phyloP scores from a whole-genome alignment of 2,113 vertebrate genomes.

The Empidonax traillii region DNA sequence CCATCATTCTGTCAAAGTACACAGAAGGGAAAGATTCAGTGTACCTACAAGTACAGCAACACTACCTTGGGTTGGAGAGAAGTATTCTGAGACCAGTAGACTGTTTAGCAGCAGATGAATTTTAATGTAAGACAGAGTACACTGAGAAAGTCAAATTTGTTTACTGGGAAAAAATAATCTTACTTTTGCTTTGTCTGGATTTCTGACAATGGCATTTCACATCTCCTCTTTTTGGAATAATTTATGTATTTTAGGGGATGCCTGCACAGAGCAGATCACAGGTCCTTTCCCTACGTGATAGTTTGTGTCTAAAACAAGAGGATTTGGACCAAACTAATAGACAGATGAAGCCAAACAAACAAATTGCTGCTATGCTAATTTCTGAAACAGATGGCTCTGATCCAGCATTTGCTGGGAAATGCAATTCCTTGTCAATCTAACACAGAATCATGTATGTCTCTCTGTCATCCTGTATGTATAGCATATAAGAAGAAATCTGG shows the following conservation, averaged over 20 bases:
- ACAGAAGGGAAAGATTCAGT: background rate
- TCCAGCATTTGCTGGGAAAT: slow-evolving; percentile 42
- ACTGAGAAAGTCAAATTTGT: background rate
- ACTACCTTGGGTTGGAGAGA: background rate
- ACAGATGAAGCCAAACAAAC: slow-evolving; percentile 63
- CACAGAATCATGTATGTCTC: background rate
- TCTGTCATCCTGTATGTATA: slow-evolving; percentile 23
- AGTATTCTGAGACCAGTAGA: background rate
- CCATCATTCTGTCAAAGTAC: slow-evolving; percentile 5
- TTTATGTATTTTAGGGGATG: background rate
- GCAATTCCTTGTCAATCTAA: slow-evolving; percentile 43
- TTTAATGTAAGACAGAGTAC: background rate
- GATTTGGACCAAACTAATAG: slow-evolving; percentile 54
- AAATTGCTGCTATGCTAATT: slow-evolving; percentile 52
- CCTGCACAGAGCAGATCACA: background rate
- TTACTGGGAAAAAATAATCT: background rate
- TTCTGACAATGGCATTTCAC: background rate
- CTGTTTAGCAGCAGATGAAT: background rate
- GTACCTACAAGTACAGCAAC: background rate
- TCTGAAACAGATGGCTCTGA: slow-evolving; percentile 58
- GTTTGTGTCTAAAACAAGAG: slow-evolving; percentile 1
- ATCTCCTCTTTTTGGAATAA: background rate
- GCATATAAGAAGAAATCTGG: slow-evolving; percentile 18
- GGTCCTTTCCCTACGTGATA: background rate
- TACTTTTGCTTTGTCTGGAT: background rate